A percentile compares a stretch with the other conserved stretches of the same genome.
Evolutionary conservation across 2,113 vertebrate genomes (phyloP).

Genomic region (Erythrocercus mccallii): DNA sequence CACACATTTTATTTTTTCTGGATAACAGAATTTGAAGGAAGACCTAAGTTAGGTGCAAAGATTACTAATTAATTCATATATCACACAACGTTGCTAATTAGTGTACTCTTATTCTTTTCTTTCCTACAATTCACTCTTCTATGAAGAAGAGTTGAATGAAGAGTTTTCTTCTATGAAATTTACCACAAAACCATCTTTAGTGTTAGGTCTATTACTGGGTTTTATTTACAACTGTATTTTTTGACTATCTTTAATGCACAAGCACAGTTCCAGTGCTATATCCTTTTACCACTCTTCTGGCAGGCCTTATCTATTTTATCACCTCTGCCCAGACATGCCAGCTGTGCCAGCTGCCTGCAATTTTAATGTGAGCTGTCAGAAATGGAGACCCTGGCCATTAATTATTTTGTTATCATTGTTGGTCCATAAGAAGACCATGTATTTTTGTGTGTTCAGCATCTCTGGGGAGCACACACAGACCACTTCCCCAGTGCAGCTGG

Average conservation of each 20-base stretch:
- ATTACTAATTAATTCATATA: not conserved
- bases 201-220: not conserved
- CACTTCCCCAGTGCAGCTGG: slow-evolving; percentile 5
- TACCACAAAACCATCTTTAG: not conserved
- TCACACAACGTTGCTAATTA: not conserved
- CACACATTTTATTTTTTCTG: not conserved
- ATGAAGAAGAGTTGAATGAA: too few species aligned
- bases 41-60: not conserved
- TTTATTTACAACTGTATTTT: not conserved
- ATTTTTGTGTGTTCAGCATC: slow-evolving; percentile 15
- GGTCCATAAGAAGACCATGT: not conserved
- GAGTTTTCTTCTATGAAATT: not conserved
- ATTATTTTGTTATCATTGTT: not conserved
- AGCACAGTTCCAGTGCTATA: not conserved
- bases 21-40: not conserved
- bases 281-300: not conserved
- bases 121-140: not conserved
- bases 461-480: not conserved
- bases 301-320: not conserved
- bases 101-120: not conserved
- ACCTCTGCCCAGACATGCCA: not conserved
- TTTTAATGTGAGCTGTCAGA: slow-evolving; percentile 15
- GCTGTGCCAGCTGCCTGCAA: not conserved
- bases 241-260: not conserved
- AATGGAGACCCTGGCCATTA: not conserved